These are phyloP conservation scores for Chaetura pelagica DNA, from an alignment of 2,113 vertebrate species.

Conservation along the genomic window DNA sequence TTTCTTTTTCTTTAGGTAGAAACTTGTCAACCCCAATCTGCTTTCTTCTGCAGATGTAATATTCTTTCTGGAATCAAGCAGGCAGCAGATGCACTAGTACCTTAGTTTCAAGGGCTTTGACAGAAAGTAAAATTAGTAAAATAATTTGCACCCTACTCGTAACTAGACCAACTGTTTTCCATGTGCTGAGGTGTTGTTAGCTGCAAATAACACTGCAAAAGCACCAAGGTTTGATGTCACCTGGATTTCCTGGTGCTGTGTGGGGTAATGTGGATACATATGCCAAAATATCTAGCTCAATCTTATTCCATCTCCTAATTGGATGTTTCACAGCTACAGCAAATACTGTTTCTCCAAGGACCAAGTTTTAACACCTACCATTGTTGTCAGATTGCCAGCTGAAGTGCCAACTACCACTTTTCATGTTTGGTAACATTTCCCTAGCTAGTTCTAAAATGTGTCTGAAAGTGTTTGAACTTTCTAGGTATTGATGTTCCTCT, in stretches of 20 bases:
- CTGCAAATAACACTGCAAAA: not conserved
- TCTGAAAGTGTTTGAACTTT: not conserved
- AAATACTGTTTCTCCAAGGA: not conserved
- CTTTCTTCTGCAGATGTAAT: not conserved
- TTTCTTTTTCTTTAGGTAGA: not conserved
- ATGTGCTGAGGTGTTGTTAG: not conserved
- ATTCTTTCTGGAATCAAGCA: not conserved
- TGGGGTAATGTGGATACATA: not conserved
- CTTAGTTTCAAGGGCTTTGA: not conserved
- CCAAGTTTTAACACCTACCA: not conserved
- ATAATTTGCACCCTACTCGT: not conserved
- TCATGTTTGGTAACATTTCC: not conserved
- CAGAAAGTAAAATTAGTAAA: not conserved
- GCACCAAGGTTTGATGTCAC: not conserved
- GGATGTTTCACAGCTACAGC: not conserved
- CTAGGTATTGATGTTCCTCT: not conserved
- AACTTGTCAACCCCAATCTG: fast-evolving
- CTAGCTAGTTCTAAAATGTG: not conserved
- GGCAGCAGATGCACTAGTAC: not conserved
- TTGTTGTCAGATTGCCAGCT: not conserved
- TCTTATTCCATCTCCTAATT: not conserved
- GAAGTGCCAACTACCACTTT: not conserved
- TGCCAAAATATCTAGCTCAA: not conserved
- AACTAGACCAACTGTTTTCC: not conserved
- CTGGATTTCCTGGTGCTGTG: not conserved